phyloP scores from a whole-genome alignment of 2,797 vertebrate genomes.

The Manis pentadactyla region DNA sequence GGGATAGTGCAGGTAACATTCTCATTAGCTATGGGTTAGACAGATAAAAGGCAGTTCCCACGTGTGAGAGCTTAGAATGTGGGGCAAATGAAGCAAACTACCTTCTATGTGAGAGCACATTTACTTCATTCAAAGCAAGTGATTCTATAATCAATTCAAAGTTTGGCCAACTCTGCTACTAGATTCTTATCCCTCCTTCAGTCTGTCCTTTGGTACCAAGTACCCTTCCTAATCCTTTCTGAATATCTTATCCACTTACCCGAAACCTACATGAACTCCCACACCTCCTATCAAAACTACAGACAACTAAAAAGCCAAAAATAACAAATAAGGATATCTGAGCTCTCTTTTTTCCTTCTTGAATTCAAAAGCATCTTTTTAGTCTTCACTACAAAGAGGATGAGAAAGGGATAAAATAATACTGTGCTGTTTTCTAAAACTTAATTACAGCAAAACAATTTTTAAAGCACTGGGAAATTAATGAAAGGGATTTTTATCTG shows the following conservation, averaged over 20 bases:
- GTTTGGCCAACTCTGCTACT: not conserved
- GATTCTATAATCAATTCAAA: not conserved
- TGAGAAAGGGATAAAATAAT: constrained; percentile 31
- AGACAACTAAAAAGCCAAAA: constrained; percentile 28
- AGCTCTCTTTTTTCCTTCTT: not conserved
- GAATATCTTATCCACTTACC: not conserved
- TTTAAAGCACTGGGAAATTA: constrained; percentile 2
- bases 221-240: not conserved
- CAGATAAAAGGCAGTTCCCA: not conserved
- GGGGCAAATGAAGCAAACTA: not conserved
- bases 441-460: not conserved
- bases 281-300: not conserved
- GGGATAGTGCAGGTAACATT: constrained; percentile 89
- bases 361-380: constrained; percentile 14
- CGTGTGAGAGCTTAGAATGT: not conserved
- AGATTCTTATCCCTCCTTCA: not conserved
- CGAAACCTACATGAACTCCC: not conserved
- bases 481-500: not conserved
- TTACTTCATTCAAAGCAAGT: not conserved
- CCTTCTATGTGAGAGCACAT: not conserved
- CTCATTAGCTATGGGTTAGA: constrained; percentile 73
- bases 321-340: not conserved
- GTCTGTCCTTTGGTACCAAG: not conserved
- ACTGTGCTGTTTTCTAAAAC: constrained; percentile 33
- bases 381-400: not conserved